Conservation (phyloP, 2,797 vertebrate species). For the Yasuhikotakia modesta region DNA sequence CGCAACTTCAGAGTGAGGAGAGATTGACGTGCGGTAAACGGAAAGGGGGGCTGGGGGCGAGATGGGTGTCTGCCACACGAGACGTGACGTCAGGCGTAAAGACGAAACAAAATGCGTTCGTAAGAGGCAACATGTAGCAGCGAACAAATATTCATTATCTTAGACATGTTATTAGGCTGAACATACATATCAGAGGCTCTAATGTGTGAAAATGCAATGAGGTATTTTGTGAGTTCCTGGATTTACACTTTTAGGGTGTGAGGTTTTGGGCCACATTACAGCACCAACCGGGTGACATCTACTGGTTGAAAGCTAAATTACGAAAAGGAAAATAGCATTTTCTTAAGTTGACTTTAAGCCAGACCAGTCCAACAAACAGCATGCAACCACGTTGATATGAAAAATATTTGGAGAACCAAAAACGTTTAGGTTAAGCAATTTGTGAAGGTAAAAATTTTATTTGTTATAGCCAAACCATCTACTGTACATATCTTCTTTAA, state of each 20-base stretch:
- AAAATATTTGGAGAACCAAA: too few species aligned
- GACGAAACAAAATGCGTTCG: constrained; percentile 67
- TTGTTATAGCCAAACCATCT: too few species aligned
- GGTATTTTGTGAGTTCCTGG: too few species aligned
- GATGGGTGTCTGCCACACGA: constrained; percentile 75
- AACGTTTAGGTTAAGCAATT: too few species aligned
- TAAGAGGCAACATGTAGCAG: constrained; percentile 52
- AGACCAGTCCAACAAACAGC: too few species aligned
- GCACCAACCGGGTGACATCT: constrained; percentile 12
- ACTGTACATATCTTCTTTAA: too few species aligned
- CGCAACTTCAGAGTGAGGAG: constrained; percentile 77
- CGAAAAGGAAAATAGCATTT: not conserved
- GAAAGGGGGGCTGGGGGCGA: not conserved
- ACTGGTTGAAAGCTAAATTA: constrained; percentile 10
- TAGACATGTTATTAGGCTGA: not conserved
- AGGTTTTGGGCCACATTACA: not conserved
- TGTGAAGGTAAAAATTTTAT: too few species aligned
- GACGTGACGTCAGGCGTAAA: constrained; percentile 86
- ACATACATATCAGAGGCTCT: not conserved
- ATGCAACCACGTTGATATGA: too few species aligned
- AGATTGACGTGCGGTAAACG: constrained; percentile 67
- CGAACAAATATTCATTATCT: constrained; percentile 9
- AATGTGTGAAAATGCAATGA: not conserved
- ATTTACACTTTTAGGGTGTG: not conserved
- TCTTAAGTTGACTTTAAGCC: too few species aligned